Conservation (phyloP, 2,888 invertebrate genomes). For the Drosophila kambysellisi region DNA sequence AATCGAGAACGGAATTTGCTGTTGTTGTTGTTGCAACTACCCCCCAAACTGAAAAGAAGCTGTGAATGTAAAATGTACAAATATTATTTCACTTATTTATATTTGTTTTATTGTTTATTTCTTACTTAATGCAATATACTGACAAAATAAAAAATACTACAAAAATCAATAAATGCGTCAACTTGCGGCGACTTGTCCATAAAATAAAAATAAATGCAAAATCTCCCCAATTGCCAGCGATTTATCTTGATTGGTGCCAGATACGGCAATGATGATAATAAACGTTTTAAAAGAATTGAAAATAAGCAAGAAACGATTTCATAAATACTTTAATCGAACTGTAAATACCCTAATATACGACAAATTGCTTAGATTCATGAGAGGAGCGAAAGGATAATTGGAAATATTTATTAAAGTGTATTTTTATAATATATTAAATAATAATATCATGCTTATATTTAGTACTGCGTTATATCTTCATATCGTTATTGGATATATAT, state of each 20-base stretch:
- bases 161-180: conserved; percentile 76
- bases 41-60: conserved; percentile 35
- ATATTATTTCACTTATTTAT: conserved; percentile 21
- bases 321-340: background rate
- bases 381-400: background rate
- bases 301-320: conserved; percentile 3
- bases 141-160: conserved; percentile 47
- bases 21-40: background rate
- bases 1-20: background rate
- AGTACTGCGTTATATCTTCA: background rate
- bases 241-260: conserved; percentile 74
- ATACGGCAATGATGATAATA: conserved; percentile 58
- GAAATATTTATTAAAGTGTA: background rate
- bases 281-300: conserved; percentile 71
- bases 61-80: conserved; percentile 24
- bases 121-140: background rate
- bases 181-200: conserved; percentile 64
- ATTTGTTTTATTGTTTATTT: conserved; percentile 37
- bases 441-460: too few species aligned
- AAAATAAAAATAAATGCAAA: conserved; percentile 68
- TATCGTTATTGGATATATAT: background rate
- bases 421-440: background rate
- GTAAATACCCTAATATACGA: background rate
- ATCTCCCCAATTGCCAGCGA: conserved; percentile 71
- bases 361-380: background rate